phyloP scores from a whole-genome alignment of 2,797 vertebrate species.

The Trematomus bernacchii region DNA sequence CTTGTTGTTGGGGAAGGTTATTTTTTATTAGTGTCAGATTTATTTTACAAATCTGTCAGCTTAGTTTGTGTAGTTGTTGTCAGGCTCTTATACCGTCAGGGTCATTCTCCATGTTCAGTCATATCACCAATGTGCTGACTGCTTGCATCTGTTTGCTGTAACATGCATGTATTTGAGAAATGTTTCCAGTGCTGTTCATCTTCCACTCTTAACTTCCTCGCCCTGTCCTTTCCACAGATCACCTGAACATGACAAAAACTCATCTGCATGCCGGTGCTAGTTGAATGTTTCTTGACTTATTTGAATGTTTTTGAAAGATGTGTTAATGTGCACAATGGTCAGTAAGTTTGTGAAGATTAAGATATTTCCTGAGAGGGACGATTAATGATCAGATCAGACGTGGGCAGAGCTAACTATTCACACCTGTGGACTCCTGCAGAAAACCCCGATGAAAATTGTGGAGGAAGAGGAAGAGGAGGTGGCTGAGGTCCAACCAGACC shows the following conservation, averaged over 20 bases:
- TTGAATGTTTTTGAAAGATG: slow-evolving; percentile 44
- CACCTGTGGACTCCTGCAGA: slow-evolving; percentile 82
- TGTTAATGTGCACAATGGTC: slow-evolving; percentile 23
- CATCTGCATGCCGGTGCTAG: slow-evolving; percentile 68
- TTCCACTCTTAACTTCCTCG: slow-evolving; percentile 48
- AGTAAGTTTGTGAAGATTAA: slow-evolving; percentile 18
- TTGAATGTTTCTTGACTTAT: slow-evolving; percentile 46
- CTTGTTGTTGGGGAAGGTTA: slow-evolving; percentile 10
- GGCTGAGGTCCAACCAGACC: slow-evolving; percentile 91
- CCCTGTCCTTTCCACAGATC: slow-evolving; percentile 57
- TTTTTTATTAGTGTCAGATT: slow-evolving; percentile 13
- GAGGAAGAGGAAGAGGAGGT: slow-evolving; percentile 96
- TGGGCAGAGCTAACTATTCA: slow-evolving; percentile 50
- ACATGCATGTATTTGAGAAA: slow-evolving; percentile 70
- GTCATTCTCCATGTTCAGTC: slow-evolving; percentile 66
- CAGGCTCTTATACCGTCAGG: slow-evolving; percentile 37
- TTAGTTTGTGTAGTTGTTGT: slow-evolving; percentile 36
- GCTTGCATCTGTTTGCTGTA: slow-evolving; percentile 72
- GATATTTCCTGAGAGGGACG: not conserved
- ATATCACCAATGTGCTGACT: slow-evolving; percentile 59
- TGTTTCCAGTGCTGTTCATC: slow-evolving; percentile 44
- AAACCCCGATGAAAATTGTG: slow-evolving; percentile 89
- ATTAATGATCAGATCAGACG: not conserved
- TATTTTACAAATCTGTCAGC: slow-evolving; percentile 15
- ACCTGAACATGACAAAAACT: slow-evolving; percentile 36